phyloP scores from a whole-genome alignment of 1,140 invertebrate genomes.

The Pogonus chalceus region DNA sequence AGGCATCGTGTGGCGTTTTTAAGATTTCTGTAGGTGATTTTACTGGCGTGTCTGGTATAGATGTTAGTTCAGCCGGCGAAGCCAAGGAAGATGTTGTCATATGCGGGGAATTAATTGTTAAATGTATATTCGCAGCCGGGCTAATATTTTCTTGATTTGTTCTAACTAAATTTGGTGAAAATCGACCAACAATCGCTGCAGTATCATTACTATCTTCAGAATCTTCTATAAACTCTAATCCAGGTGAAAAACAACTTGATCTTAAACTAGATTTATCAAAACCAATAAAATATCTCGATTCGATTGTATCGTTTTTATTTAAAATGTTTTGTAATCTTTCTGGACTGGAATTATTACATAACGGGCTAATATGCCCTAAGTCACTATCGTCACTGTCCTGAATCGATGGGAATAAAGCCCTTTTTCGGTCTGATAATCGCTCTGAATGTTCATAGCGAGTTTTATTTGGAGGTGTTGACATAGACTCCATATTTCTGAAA shows the following conservation, averaged over 20 bases:
- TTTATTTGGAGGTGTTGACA: neutral
- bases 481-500: neutral
- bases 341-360: constrained; percentile 16
- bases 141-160: constrained; percentile 2
- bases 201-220: neutral
- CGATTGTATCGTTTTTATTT: constrained; percentile 1
- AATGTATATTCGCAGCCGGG: neutral
- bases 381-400: constrained; percentile 16
- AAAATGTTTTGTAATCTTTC: constrained; percentile 7
- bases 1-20: constrained; percentile 42
- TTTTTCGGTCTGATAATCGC: constrained; percentile 12
- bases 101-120: neutral
- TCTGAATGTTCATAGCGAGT: neutral
- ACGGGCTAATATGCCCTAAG: constrained; percentile 25
- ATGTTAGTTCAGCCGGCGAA: constrained; percentile 26
- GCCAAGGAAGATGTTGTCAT: constrained; percentile 27
- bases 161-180: neutral
- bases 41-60: neutral
- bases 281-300: neutral
- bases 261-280: too few relatives aligned
- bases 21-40: constrained; percentile 38
- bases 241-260: too few relatives aligned
- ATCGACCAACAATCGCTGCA: constrained; percentile 6
- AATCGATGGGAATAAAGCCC: constrained; percentile 22
- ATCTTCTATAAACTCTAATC: too few relatives aligned